Evolutionary conservation across 2,113 vertebrate species (phyloP).

Genomic region (Tamias sibiricus): DNA sequence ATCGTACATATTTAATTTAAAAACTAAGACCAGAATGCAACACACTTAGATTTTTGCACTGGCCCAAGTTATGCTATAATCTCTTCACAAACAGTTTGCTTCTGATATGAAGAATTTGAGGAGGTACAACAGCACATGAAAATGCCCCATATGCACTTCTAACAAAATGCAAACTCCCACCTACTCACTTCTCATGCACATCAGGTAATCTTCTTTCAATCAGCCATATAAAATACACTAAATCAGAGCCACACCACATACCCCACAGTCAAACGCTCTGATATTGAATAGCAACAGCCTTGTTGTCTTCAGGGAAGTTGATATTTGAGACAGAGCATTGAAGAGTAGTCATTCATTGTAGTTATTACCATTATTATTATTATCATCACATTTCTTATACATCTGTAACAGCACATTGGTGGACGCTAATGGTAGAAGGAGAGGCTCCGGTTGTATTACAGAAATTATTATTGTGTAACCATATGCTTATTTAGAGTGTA

Average conservation of each 20-base stretch:
- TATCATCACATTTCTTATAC: neutral
- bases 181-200: constrained; percentile 49
- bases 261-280: neutral
- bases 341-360: neutral
- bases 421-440: neutral
- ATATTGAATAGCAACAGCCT: neutral
- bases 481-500: neutral
- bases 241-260: neutral
- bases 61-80: neutral
- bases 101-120: constrained; percentile 7
- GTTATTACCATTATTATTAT: neutral
- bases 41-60: neutral
- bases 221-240: neutral
- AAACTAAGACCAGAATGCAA: constrained; percentile 17
- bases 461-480: neutral
- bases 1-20: constrained; percentile 34
- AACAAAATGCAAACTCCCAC: constrained; percentile 50
- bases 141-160: constrained; percentile 45
- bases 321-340: neutral
- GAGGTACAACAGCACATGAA: neutral
- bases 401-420: neutral
- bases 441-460: neutral
- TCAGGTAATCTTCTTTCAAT: constrained; percentile 45
- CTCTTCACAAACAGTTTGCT: constrained; percentile 28
- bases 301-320: constrained; percentile 18